A percentile compares a stretch with the other conserved stretches of the same genome.
These are phyloP conservation scores for Dicaeum eximium DNA, from an alignment of 2,113 vertebrate species.

Conservation along the genomic window DNA sequence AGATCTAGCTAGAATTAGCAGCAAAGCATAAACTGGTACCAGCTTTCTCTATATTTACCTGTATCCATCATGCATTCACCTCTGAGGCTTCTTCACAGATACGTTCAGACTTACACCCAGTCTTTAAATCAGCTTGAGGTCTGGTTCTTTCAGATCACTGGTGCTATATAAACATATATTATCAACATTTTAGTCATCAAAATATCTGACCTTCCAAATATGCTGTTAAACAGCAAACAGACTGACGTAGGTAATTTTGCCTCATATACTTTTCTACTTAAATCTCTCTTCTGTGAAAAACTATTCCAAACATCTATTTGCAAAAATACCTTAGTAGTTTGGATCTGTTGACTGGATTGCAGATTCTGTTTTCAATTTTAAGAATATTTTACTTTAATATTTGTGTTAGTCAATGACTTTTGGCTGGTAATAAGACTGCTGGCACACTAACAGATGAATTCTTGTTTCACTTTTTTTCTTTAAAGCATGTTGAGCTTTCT, in stretches of 20 bases:
- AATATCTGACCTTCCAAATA: background rate
- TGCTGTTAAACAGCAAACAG: background rate
- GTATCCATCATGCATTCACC: background rate
- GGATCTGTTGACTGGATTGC: background rate
- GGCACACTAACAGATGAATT: background rate
- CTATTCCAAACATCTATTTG: constrained; percentile 1
- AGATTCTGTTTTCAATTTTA: constrained; percentile 22
- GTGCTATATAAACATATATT: background rate
- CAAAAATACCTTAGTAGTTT: constrained; percentile 42
- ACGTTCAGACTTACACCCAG: background rate
- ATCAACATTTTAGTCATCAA: background rate
- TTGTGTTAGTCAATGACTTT: background rate
- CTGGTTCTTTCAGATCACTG: background rate
- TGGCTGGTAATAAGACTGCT: background rate
- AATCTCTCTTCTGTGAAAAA: background rate
- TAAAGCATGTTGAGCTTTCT: background rate
- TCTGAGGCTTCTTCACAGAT: background rate
- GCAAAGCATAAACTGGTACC: background rate
- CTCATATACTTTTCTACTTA: background rate
- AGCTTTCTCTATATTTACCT: background rate
- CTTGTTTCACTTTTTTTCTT: background rate
- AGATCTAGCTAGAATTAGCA: background rate
- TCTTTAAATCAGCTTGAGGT: background rate
- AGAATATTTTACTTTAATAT: background rate
- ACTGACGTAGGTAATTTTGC: background rate